These are phyloP conservation scores for Alectura lathami DNA, from an alignment of 2,113 vertebrate genomes.

Conservation along the genomic window DNA sequence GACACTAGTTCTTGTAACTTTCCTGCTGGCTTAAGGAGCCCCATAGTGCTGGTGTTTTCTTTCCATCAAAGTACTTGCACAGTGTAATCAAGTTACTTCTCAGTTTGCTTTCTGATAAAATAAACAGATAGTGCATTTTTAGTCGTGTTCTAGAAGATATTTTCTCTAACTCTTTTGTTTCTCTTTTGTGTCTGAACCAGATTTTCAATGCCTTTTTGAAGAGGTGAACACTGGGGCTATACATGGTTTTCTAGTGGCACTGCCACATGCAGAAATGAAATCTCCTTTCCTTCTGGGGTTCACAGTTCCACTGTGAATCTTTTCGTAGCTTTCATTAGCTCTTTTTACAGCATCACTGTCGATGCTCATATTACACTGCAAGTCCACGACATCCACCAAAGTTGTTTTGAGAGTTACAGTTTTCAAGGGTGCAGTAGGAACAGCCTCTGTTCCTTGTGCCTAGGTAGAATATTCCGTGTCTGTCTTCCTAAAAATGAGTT, in stretches of 20 bases:
- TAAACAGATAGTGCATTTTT: background rate
- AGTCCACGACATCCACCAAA: background rate
- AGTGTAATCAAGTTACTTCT: background rate
- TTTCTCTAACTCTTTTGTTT: background rate
- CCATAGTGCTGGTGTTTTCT: background rate
- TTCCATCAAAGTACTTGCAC: background rate
- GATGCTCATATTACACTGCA: background rate
- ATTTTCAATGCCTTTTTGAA: background rate
- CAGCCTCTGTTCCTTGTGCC: background rate
- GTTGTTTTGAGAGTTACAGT: background rate
- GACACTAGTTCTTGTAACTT: background rate
- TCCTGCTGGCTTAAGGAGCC: background rate
- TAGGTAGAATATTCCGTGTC: background rate
- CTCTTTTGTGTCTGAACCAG: background rate
- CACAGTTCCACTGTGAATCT: background rate
- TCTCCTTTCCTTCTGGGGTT: background rate
- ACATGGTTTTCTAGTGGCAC: background rate
- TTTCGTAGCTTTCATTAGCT: background rate
- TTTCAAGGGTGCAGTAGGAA: background rate
- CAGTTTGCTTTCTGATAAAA: slow-evolving; percentile 17
- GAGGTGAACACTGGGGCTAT: background rate
- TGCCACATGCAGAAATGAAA: background rate
- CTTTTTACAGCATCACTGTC: background rate
- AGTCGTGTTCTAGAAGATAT: background rate
- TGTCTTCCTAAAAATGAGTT: background rate